Conservation (phyloP, 2,113 vertebrate genomes). For the Lethenteron camtschaticum region DNA sequence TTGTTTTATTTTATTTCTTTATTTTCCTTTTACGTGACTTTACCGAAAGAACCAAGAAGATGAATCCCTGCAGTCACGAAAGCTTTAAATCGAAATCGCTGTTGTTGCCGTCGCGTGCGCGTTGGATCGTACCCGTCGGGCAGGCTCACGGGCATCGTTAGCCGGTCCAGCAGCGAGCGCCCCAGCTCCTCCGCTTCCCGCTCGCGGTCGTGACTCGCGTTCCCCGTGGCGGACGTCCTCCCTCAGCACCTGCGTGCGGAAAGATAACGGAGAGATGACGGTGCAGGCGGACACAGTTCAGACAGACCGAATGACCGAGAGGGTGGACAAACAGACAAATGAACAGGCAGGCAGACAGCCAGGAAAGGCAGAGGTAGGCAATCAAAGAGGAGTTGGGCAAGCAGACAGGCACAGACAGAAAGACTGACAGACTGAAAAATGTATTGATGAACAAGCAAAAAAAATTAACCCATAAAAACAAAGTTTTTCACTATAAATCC, state of each 20-base stretch:
- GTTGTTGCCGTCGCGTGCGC: neutral
- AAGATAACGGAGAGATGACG: conserved; percentile 8
- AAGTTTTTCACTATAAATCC: too few relatives aligned
- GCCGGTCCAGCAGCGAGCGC: conserved; percentile 67
- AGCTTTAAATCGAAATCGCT: too few relatives aligned
- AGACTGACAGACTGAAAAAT: too few relatives aligned
- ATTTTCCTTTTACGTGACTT: too few relatives aligned
- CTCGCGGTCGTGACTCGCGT: conserved; percentile 29
- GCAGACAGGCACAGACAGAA: too few relatives aligned
- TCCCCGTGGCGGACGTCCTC: conserved; percentile 55
- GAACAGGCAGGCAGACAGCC: neutral
- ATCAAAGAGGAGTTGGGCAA: too few relatives aligned
- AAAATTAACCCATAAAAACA: too few relatives aligned
- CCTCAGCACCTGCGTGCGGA: conserved; percentile 3
- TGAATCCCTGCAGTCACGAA: too few relatives aligned
- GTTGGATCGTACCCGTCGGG: conserved; percentile 57
- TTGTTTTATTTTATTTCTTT: too few relatives aligned
- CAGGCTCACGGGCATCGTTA: conserved; percentile 73
- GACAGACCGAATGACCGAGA: conserved; percentile 7
- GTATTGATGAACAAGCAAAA: too few relatives aligned
- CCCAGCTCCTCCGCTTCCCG: conserved; percentile 71
- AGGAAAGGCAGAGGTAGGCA: too few relatives aligned
- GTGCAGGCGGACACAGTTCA: conserved; percentile 7
- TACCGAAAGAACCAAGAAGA: too few relatives aligned
- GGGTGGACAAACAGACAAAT: neutral